Percentiles rank a stretch among this genome's conserved stretches.
Evolutionary conservation across 2,888 invertebrate genomes (phyloP).

Genomic region (Anorthoa munda): DNA sequence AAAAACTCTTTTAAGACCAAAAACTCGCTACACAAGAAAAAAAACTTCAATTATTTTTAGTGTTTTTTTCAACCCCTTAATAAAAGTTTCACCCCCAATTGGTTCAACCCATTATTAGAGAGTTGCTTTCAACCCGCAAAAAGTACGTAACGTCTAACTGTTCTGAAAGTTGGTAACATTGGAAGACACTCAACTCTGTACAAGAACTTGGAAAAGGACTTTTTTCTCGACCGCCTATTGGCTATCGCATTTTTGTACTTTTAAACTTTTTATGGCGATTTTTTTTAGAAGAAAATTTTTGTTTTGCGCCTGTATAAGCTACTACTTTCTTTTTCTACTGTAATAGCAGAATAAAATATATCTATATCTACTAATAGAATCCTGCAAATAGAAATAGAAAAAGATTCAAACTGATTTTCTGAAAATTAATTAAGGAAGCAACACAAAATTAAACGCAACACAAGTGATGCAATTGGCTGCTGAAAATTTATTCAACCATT

Average conservation of each 20-base stretch:
- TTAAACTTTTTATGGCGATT: slow-evolving; percentile 15
- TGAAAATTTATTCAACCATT: too few relatives aligned
- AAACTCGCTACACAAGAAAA: slow-evolving; percentile 23
- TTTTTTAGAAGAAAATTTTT: slow-evolving; percentile 4
- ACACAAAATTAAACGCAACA: too few relatives aligned
- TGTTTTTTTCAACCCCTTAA: slow-evolving; percentile 48
- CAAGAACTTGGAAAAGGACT: slow-evolving; percentile 50
- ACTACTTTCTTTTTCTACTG: neutral
- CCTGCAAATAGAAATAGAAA: too few relatives aligned
- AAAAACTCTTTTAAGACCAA: neutral
- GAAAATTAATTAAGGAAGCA: too few relatives aligned
- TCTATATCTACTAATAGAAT: neutral
- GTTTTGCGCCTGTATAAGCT: neutral
- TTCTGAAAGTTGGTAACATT: slow-evolving; percentile 49
- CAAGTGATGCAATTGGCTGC: too few relatives aligned
- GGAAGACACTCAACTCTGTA: slow-evolving; percentile 56
- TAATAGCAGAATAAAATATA: neutral
- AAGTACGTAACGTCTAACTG: slow-evolving; percentile 37
- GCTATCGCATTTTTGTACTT: slow-evolving; percentile 38
- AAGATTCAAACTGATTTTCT: too few relatives aligned
- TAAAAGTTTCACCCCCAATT: slow-evolving; percentile 53
- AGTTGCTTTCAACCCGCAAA: slow-evolving; percentile 52
- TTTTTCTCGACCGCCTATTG: slow-evolving; percentile 57
- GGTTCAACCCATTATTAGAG: slow-evolving; percentile 60
- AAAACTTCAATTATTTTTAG: slow-evolving; percentile 24